Conservation (phyloP, 2,888 invertebrate species). For the Melieria omissa region DNA sequence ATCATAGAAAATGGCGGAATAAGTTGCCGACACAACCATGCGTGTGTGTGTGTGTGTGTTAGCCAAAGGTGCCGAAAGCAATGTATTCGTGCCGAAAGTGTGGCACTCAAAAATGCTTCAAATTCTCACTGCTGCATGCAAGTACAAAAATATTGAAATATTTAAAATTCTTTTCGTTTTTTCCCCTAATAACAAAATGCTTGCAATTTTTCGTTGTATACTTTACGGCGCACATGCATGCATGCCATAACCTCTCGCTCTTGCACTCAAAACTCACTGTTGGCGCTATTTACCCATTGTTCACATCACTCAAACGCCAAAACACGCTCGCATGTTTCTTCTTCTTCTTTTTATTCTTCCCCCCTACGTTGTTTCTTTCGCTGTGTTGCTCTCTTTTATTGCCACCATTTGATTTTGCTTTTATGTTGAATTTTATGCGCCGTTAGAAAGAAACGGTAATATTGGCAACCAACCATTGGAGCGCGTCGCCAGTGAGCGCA, state of each 20-base stretch:
- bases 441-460: constrained; percentile 32
- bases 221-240: neutral
- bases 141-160: no score
- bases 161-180: no score
- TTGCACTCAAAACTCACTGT: neutral
- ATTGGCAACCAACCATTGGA: neutral
- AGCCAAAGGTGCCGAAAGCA: no score
- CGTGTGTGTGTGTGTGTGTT: neutral
- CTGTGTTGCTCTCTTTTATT: neutral
- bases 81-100: no score
- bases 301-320: constrained; percentile 15
- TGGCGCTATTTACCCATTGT: neutral
- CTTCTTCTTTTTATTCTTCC: neutral
- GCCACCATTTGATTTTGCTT: constrained; percentile 17
- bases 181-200: no score
- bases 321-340: neutral
- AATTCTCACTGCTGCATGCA: no score
- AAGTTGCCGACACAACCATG: constrained; percentile 25
- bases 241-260: neutral
- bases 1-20: constrained; percentile 65
- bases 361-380: neutral
- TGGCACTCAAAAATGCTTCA: no score
- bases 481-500: neutral
- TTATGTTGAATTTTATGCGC: constrained; percentile 24
- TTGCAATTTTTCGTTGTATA: no score